Evolutionary conservation across 2,797 vertebrate species (phyloP).

Genomic region (Pristis pectinata): DNA sequence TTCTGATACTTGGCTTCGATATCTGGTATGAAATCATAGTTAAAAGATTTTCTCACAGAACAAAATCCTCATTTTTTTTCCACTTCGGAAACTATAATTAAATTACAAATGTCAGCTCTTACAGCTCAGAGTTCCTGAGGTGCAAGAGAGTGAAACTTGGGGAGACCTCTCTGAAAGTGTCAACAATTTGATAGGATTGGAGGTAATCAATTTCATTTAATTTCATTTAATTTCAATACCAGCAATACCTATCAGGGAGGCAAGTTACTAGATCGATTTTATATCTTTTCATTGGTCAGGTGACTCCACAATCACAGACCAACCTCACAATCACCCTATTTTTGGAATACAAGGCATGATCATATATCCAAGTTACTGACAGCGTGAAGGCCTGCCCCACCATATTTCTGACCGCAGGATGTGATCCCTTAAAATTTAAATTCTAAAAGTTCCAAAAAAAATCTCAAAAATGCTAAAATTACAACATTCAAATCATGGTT

Average conservation of each 20-base stretch:
- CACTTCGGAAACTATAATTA: not conserved
- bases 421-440: not conserved
- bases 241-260: not conserved
- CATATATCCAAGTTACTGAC: not conserved
- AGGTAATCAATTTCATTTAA: too few relatives aligned
- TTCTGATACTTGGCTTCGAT: slow-evolving; percentile 61
- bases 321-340: not conserved
- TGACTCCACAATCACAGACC: not conserved
- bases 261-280: not conserved
- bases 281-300: not conserved
- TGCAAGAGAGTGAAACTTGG: not conserved
- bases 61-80: not conserved
- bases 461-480: not conserved
- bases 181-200: not conserved
- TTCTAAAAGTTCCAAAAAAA: not conserved
- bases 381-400: not conserved
- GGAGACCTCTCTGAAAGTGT: not conserved
- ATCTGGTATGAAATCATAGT: slow-evolving; percentile 55
- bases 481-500: not conserved
- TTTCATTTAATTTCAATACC: not conserved
- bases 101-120: not conserved
- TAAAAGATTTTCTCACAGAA: not conserved
- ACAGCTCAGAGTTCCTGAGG: not conserved
- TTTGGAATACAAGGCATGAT: not conserved
- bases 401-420: not conserved